phyloP scores from a whole-genome alignment of 2,888 invertebrate genomes.

The Malthinus seriepunctatus region DNA sequence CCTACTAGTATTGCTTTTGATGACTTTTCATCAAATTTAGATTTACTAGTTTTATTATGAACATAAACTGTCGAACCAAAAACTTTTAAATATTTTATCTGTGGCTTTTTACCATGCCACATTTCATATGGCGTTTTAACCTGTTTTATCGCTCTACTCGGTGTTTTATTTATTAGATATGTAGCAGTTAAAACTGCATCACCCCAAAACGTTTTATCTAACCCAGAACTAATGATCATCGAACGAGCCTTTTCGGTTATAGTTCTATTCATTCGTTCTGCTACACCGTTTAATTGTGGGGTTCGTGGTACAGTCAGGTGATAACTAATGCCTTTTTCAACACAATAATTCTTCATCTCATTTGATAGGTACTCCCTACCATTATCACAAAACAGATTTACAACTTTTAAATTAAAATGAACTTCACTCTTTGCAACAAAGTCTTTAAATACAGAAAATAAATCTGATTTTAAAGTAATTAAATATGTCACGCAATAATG shows the following conservation, averaged over 20 bases:
- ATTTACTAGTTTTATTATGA: constrained; percentile 41
- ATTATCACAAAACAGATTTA: constrained; percentile 21
- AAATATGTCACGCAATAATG: background rate
- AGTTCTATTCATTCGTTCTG: constrained; percentile 20
- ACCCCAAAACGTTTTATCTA: constrained; percentile 29
- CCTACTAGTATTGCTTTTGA: constrained; percentile 44
- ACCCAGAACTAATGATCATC: constrained; percentile 32
- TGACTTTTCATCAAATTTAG: constrained; percentile 45
- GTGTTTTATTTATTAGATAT: constrained; percentile 41
- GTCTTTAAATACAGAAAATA: constrained; percentile 23
- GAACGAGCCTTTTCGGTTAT: constrained; percentile 14
- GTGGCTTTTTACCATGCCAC: constrained; percentile 45
- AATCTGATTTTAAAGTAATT: constrained; percentile 6
- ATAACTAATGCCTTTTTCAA: constrained; percentile 22
- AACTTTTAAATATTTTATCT: constrained; percentile 40
- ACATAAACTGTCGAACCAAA: constrained; percentile 45
- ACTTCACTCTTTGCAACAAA: constrained; percentile 9
- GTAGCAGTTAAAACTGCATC: constrained; percentile 14
- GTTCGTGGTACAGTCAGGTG: constrained; percentile 24
- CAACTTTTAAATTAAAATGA: constrained; percentile 17
- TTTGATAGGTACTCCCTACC: constrained; percentile 19
- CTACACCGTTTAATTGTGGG: constrained; percentile 22
- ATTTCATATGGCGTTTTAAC: constrained; percentile 46
- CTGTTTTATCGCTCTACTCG: constrained; percentile 27
- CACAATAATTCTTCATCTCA: constrained; percentile 21